phyloP scores from a whole-genome alignment of 1,140 invertebrate species.

The Drosophila truncata region DNA sequence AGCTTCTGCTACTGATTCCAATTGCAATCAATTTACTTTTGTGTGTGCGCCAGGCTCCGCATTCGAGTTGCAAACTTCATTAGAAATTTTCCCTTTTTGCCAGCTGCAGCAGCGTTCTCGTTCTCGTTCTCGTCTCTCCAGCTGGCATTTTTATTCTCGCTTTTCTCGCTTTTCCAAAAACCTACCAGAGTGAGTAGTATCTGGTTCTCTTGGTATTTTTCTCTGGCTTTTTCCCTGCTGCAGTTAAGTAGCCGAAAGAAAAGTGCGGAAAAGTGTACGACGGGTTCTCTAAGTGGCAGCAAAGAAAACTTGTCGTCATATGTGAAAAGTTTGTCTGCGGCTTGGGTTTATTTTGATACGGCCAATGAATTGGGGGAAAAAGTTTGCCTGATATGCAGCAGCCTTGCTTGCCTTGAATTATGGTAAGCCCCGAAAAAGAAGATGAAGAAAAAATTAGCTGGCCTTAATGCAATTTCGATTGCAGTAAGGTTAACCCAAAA shows the following conservation, averaged over 20 bases:
- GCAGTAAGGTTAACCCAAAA: slow-evolving; percentile 23
- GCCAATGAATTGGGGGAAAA: slow-evolving; percentile 70
- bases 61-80: slow-evolving; percentile 83
- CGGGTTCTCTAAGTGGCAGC: slow-evolving; percentile 32
- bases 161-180: slow-evolving; percentile 16
- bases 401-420: slow-evolving; percentile 52
- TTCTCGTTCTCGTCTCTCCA: background rate
- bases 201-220: slow-evolving; percentile 11
- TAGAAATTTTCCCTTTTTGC: slow-evolving; percentile 75
- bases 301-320: slow-evolving; percentile 79
- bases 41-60: slow-evolving; percentile 59
- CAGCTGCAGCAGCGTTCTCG: slow-evolving; percentile 32
- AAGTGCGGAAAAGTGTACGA: slow-evolving; percentile 33
- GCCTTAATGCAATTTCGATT: slow-evolving; percentile 49
- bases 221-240: slow-evolving; percentile 40
- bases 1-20: slow-evolving; percentile 83
- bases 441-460: slow-evolving; percentile 39
- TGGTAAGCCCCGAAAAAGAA: slow-evolving; percentile 29
- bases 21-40: slow-evolving; percentile 84
- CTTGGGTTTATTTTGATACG: slow-evolving; percentile 70
- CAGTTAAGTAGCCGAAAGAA: slow-evolving; percentile 71
- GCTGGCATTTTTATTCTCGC: slow-evolving; percentile 55
- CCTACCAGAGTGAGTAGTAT: slow-evolving; percentile 14
- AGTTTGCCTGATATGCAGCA: slow-evolving; percentile 63
- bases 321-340: slow-evolving; percentile 80